Percentiles rank a stretch among this genome's conserved stretches.
phyloP scores from a whole-genome alignment of 2,797 vertebrate genomes.

The Sciurus carolinensis region DNA sequence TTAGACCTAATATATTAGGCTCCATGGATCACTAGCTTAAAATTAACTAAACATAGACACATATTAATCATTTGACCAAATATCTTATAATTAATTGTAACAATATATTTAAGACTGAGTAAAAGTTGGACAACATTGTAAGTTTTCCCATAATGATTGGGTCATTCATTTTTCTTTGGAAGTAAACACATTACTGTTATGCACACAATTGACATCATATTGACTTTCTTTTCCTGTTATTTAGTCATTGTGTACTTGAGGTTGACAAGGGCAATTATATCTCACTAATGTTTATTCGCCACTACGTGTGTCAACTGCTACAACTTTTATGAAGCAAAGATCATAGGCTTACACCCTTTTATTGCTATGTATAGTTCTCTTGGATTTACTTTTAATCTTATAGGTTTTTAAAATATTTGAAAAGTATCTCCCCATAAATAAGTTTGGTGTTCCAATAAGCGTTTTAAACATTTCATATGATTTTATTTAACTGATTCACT shows the following conservation, averaged over 20 bases:
- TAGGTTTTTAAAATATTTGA: constrained; percentile 37
- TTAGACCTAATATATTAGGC: constrained; percentile 61
- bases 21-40: constrained; percentile 54
- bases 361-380: constrained; percentile 66
- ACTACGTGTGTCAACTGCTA: constrained; percentile 39
- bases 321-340: constrained; percentile 62
- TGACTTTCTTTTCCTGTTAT: constrained; percentile 87
- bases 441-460: constrained; percentile 74
- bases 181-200: constrained; percentile 82
- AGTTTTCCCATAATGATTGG: constrained; percentile 82
- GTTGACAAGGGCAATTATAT: constrained; percentile 85
- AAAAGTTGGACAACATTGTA: constrained; percentile 82
- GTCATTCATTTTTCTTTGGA: constrained; percentile 81
- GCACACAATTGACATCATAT: constrained; percentile 83
- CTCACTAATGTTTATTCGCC: constrained; percentile 77
- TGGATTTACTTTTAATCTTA: constrained; percentile 48
- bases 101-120: constrained; percentile 84
- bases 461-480: constrained; percentile 78
- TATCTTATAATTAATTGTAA: constrained; percentile 83
- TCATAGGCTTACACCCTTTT: constrained; percentile 53
- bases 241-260: constrained; percentile 85
- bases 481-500: constrained; percentile 82
- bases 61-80: constrained; percentile 61
- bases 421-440: constrained; percentile 24
- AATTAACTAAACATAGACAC: constrained; percentile 45